A percentile compares a stretch with the other conserved stretches of the same genome.
Evolutionary conservation across 1,140 invertebrate genomes (phyloP).

Genomic region (Aphidius ervi): DNA sequence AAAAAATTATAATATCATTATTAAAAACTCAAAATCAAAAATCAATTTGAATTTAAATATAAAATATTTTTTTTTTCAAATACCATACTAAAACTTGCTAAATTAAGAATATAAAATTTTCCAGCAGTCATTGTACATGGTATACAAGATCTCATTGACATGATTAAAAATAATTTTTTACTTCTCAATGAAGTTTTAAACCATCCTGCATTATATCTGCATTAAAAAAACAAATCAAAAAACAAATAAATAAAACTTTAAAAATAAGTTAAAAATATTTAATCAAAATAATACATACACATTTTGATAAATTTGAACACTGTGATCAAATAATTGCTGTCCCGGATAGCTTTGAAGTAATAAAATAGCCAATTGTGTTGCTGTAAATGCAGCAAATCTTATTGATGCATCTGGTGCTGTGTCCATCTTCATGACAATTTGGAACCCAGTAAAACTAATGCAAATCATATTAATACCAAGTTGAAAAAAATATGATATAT

Average conservation of each 20-base stretch:
- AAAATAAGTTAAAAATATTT: too few species aligned
- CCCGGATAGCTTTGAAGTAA: slow-evolving; percentile 23
- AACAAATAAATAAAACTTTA: too few species aligned
- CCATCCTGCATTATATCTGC: slow-evolving; percentile 24
- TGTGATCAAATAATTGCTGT: slow-evolving; percentile 3
- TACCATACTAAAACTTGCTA: slow-evolving; percentile 26
- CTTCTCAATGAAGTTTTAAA: slow-evolving; percentile 17
- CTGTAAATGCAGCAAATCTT: slow-evolving; percentile 15
- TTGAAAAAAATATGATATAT: slow-evolving; percentile 26
- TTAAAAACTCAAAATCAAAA: not conserved
- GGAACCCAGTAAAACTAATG: slow-evolving; percentile 29
- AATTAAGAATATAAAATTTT: slow-evolving; percentile 20
- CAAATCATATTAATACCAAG: slow-evolving; percentile 32
- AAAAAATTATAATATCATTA: not conserved
- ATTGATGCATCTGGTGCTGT: slow-evolving; percentile 10
- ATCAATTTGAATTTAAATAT: not conserved
- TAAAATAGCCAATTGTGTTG: slow-evolving; percentile 19
- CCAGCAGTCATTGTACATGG: slow-evolving; percentile 24
- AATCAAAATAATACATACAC: slow-evolving; percentile 18
- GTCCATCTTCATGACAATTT: not conserved
- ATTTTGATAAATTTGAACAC: slow-evolving; percentile 12
- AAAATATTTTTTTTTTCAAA: not conserved
- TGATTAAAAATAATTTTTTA: slow-evolving; percentile 21
- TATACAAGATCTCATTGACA: slow-evolving; percentile 22
- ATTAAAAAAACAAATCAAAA: slow-evolving; percentile 1